A percentile compares a stretch with the other conserved stretches of the same genome.
These are phyloP conservation scores for Hemicentrotus pulcherrimus DNA, from an alignment of 35 echinoderm and acorn worm genomes.

Conservation along the genomic window DNA sequence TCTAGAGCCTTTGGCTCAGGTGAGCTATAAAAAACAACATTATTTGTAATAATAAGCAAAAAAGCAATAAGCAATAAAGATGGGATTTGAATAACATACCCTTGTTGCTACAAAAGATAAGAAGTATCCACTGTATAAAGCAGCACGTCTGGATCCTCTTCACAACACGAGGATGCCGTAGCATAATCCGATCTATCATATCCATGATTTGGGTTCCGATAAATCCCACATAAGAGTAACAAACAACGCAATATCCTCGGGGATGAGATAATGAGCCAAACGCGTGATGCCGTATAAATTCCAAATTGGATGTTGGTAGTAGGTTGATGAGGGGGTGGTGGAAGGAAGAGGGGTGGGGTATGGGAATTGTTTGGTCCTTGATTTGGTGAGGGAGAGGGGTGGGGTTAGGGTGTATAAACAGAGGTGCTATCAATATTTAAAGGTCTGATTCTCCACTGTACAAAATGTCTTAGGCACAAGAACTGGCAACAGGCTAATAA, in stretches of 20 bases:
- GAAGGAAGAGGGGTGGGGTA: background rate
- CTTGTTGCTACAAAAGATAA: background rate
- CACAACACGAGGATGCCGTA: background rate
- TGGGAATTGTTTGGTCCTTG: background rate
- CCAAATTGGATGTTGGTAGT: background rate
- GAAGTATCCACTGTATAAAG: background rate
- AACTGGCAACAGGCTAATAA: background rate
- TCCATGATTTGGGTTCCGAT: background rate
- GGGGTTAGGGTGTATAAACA: background rate
- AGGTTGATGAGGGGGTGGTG: background rate
- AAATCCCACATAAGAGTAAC: background rate
- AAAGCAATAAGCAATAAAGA: background rate
- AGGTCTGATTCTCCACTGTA: background rate
- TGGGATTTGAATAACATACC: slow-evolving; percentile 8
- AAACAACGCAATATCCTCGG: background rate
- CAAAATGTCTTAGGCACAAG: background rate
- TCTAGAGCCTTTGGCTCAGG: too few relatives aligned
- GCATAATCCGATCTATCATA: background rate
- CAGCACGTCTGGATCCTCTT: background rate
- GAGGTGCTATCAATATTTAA: background rate
- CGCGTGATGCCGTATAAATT: background rate
- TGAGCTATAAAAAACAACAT: too few relatives aligned
- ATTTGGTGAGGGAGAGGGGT: background rate
- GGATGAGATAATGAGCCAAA: background rate
- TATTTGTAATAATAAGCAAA: background rate